Conservation (phyloP, 2,888 invertebrate species). For the Hartigia nigra region DNA sequence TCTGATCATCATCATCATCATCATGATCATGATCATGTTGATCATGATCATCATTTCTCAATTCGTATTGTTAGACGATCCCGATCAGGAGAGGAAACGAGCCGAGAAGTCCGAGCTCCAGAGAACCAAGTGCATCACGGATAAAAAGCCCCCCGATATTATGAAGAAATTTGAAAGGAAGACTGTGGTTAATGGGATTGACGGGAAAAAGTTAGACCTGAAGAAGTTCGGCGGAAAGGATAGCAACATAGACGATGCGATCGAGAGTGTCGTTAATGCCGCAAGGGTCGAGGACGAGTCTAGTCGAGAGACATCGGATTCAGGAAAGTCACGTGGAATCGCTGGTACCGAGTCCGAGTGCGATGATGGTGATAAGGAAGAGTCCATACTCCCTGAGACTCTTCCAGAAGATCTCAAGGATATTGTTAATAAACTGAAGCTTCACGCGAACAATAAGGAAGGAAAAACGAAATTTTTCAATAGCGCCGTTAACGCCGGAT, state of each 20-base stretch:
- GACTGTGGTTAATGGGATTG: constrained; percentile 45
- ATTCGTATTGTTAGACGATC: constrained; percentile 52
- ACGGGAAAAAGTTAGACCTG: constrained; percentile 45
- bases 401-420: constrained; percentile 66
- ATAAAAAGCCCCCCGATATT: constrained; percentile 33
- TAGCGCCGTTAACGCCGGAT: constrained; percentile 66
- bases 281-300: constrained; percentile 60
- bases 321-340: constrained; percentile 59
- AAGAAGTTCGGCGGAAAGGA: constrained; percentile 60
- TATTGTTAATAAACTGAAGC: constrained; percentile 65
- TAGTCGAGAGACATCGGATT: constrained; percentile 59
- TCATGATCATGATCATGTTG: background rate
- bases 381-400: constrained; percentile 64
- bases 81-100: constrained; percentile 54
- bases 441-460: constrained; percentile 61
- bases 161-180: constrained; percentile 34
- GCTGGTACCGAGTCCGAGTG: constrained; percentile 57
- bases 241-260: constrained; percentile 68
- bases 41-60: constrained; percentile 10
- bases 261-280: constrained; percentile 71
- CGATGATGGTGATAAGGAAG: constrained; percentile 60
- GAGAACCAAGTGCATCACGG: constrained; percentile 25
- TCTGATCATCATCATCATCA: background rate
- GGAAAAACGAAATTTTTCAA: constrained; percentile 70
- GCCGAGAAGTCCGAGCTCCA: constrained; percentile 40